Base-by-base conservation (phyloP, 1,140 invertebrate species). In the Drosophila malerkotliana region DNA sequence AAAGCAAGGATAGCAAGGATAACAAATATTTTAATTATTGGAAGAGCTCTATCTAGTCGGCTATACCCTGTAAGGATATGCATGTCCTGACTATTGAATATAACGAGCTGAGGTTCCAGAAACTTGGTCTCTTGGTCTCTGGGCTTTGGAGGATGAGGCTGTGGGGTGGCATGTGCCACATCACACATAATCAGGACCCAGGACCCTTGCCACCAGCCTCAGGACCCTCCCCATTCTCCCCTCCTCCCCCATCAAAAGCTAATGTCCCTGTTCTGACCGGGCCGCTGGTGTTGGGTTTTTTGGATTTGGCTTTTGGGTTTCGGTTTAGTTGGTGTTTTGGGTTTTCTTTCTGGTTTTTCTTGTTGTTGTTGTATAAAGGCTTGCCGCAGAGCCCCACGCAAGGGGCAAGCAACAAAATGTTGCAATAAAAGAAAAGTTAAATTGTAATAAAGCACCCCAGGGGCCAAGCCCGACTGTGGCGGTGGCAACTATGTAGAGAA, bases 361-460 rank as follows among this genome's bases (percentile, higher is more conserved):
- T 3, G 21, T 21, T 21, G 21, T 3, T 21, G 0, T 21, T 21
- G 66, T 26, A 7, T 3, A 5, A 63, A 63, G 82, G 81, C 81
- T 75, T 57, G 77, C 82, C 81, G 28, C 83, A 88, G 26, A 49
- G 60, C 66, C 69, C 62, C 66, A 74, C 72, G 67, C 67, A 79
- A 59, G 60, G 58, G 72, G 34, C 44, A 18, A 18, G 18, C 18
- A 78, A 48, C 63, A 68, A 72, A 84, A 78, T 78, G 61, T 71
- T 76, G 77, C 84, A 89, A 89, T 90, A 89, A 81, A 89, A 89
- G 77, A 79, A 84, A 89, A 84, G 84, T 89, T 89, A 90, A 90
- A 89, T 89, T 90, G 80, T 90, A 90, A 89, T 90, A 90, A 90
- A 90, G 78, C 85, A 81, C 80, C 77, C 85, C 53, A 58, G 77